Conservation (phyloP, 2,888 invertebrate genomes). For the Cryptus viduatorius region DNA sequence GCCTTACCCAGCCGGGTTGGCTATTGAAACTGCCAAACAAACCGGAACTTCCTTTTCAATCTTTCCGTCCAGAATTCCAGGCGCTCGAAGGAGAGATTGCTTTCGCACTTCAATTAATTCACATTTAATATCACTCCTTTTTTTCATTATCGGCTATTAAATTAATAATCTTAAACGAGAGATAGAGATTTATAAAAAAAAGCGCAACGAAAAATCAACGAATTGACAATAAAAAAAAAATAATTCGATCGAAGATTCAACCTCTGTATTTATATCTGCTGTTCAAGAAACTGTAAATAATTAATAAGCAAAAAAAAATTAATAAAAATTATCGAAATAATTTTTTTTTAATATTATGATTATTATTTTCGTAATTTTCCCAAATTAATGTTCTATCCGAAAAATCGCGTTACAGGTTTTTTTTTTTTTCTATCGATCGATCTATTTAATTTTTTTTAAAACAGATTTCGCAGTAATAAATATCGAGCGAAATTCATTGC, state of each 20-base stretch:
- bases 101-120: constrained; percentile 51
- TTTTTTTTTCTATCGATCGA: no score
- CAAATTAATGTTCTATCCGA: no score
- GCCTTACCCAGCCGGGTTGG: constrained; percentile 77
- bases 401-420: no score
- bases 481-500: not conserved
- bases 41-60: constrained; percentile 36
- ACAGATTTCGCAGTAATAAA: not conserved
- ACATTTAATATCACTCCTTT: constrained; percentile 44
- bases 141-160: constrained; percentile 3
- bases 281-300: no score
- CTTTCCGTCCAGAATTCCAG: constrained; percentile 14
- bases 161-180: constrained; percentile 3
- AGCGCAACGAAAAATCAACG: constrained; percentile 1
- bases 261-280: no score
- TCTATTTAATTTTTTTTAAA: not conserved
- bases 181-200: constrained; percentile 10
- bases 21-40: constrained; percentile 48
- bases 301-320: no score
- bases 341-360: no score
- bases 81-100: not conserved
- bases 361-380: no score
- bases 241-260: no score
- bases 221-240: no score
- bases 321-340: no score